Conservation (phyloP, 35 echinoderm and acorn worm genomes). For the Acanthaster planci region DNA sequence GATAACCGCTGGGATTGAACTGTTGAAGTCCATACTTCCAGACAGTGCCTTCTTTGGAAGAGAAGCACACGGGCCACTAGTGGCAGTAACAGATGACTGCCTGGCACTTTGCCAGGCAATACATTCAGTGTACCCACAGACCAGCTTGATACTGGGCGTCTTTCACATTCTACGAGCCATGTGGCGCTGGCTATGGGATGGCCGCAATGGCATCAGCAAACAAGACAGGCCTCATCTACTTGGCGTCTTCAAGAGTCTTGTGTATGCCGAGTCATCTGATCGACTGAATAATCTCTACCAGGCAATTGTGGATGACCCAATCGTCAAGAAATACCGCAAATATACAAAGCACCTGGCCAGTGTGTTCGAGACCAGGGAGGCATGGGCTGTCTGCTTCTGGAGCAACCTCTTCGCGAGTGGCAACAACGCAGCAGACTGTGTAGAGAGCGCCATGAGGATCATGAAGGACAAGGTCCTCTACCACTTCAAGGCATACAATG, state of each 20-base stretch:
- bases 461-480: constrained; percentile 62
- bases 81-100: constrained; percentile 43
- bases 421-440: constrained; percentile 41
- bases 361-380: constrained; percentile 21
- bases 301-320: background rate
- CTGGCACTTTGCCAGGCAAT: constrained; percentile 14
- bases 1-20: constrained; percentile 31
- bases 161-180: constrained; percentile 50
- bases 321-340: background rate
- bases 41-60: constrained; percentile 31
- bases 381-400: constrained; percentile 27
- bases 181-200: constrained; percentile 58
- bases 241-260: background rate
- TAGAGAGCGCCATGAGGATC: constrained; percentile 39
- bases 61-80: constrained; percentile 18
- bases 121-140: constrained; percentile 17
- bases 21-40: constrained; percentile 36
- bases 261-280: background rate
- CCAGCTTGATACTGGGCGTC: constrained; percentile 22
- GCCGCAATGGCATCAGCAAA: background rate
- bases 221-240: constrained; percentile 20
- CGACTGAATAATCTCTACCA: background rate
- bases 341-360: constrained; percentile 21
- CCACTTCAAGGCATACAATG: constrained; percentile 44
- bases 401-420: background rate